These are phyloP conservation scores for Pseudoatta argentina DNA, from an alignment of 1,140 invertebrate species.

Conservation along the genomic window DNA sequence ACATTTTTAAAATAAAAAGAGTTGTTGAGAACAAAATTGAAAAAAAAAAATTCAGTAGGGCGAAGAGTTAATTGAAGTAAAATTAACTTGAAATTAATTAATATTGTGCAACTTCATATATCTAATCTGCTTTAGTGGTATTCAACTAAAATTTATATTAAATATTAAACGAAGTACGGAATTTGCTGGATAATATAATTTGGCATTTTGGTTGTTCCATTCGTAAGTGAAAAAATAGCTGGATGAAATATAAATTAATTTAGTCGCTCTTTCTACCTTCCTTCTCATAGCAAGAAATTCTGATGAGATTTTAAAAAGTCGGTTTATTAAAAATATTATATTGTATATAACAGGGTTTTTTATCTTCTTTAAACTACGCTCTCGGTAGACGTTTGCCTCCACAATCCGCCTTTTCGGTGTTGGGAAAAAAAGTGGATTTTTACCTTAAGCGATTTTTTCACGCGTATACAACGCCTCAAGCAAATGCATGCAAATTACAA, in stretches of 20 bases:
- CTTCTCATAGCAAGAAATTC: not conserved
- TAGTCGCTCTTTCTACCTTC: not conserved
- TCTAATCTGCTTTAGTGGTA: not conserved
- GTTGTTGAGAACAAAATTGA: too few relatives aligned
- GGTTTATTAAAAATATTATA: constrained; percentile 35
- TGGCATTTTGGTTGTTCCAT: not conserved
- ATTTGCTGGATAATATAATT: constrained; percentile 8
- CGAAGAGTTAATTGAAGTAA: not conserved
- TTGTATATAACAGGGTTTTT: not conserved
- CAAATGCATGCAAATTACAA: constrained; percentile 63
- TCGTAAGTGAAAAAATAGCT: not conserved
- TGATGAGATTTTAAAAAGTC: not conserved
- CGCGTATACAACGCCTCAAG: constrained; percentile 51
- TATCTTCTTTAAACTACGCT: not conserved
- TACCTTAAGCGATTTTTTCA: constrained; percentile 44
- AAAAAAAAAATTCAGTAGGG: too few relatives aligned
- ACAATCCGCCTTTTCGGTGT: constrained; percentile 18
- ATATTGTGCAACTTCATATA: not conserved
- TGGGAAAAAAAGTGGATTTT: not conserved
- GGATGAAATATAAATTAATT: constrained; percentile 24
- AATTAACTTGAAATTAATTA: constrained; percentile 20
- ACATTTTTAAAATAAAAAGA: too few relatives aligned
- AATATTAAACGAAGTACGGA: not conserved
- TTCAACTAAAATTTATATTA: constrained; percentile 11
- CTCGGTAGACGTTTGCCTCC: constrained; percentile 21